Evolutionary conservation across 2,888 invertebrate genomes (phyloP), one percentile per base, ranked within the genome.

Genomic region (Chrysolina oricalcia): DNA sequence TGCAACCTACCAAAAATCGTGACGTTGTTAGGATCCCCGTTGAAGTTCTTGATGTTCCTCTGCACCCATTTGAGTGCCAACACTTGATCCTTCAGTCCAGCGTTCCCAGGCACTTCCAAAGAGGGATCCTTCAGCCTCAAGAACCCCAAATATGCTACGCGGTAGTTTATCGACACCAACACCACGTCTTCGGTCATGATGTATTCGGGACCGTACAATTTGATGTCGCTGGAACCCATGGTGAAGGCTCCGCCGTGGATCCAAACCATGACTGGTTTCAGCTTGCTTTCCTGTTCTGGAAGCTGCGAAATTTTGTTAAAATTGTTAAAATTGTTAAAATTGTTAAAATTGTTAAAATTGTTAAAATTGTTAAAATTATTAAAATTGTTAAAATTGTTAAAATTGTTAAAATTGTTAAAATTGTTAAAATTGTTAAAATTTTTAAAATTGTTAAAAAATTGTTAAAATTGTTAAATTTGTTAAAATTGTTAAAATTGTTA

Each of bases 31-130:
- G 88, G 84, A 82, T 89, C 87, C 1, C 89, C 89, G 15, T 89
- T 89, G 78, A 89, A 89, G 69, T 84, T 84, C 3, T 85, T 78
- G 4, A 89, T 88, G 73, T 89, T 89, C 87, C 78, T 89, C 87
- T 89, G 88, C 0, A 90, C 85, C 90, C 90, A 90, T 74, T 88
- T 88, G 35, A 90, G 78, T 0, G 90, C 90, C 81, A 90, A 77
- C 0, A 89, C 84, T 83, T 90, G 89, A 81, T 90, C 35, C 35
- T 90, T 90, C 0, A 89, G 82, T 6, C 89, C 89, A 0, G 89
- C 88, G 82, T 90, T 90, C 3, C 89, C 89, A 0, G 89, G 89
- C 70, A 89, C 84, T 73, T 87, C 85, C n/a, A 89, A 81, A 1
- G 85, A 81, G 2, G 85, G 81, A 70, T 89, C 89, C 19, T 86